Conservation (phyloP, 1,140 invertebrate genomes). For the Drosophila dunni region DNA sequence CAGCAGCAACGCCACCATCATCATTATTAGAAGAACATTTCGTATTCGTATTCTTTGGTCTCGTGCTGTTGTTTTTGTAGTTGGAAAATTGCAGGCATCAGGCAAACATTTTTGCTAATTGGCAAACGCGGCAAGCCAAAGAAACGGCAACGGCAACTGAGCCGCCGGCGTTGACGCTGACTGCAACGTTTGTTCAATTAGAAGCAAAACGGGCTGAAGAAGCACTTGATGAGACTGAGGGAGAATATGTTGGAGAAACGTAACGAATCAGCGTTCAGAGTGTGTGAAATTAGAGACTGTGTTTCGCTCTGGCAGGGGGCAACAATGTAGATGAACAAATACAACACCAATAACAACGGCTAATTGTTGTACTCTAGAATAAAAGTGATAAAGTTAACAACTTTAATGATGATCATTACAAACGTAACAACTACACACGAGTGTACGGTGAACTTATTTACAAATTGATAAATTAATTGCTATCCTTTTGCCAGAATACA, state of each 20-base stretch:
- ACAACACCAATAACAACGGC: conserved; percentile 19
- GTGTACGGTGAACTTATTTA: not conserved
- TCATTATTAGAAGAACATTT: conserved; percentile 13
- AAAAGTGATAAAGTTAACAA: conserved; percentile 48
- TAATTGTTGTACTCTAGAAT: conserved; percentile 44
- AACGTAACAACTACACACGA: conserved; percentile 6
- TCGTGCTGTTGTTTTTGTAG: conserved; percentile 12
- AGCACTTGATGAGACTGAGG: conserved; percentile 5
- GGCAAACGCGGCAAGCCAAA: conserved; percentile 40
- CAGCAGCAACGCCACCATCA: conserved; percentile 3
- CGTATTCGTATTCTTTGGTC: conserved; percentile 18
- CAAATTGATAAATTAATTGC: not conserved
- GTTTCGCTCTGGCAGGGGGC: conserved; percentile 3
- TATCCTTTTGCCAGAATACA: no score
- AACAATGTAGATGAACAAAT: conserved; percentile 9
- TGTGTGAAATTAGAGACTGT: conserved; percentile 49
- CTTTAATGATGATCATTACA: conserved; percentile 42
- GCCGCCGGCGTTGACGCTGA: conserved; percentile 16
- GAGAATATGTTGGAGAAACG: not conserved
- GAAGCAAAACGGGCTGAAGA: conserved; percentile 54
- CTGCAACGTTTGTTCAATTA: conserved; percentile 69
- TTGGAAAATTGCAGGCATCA: conserved; percentile 35
- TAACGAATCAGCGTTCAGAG: conserved; percentile 29
- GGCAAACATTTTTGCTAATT: conserved; percentile 55
- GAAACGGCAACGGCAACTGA: conserved; percentile 25